Conservation (phyloP, 2,888 invertebrate genomes). For the Melieria picta region DNA sequence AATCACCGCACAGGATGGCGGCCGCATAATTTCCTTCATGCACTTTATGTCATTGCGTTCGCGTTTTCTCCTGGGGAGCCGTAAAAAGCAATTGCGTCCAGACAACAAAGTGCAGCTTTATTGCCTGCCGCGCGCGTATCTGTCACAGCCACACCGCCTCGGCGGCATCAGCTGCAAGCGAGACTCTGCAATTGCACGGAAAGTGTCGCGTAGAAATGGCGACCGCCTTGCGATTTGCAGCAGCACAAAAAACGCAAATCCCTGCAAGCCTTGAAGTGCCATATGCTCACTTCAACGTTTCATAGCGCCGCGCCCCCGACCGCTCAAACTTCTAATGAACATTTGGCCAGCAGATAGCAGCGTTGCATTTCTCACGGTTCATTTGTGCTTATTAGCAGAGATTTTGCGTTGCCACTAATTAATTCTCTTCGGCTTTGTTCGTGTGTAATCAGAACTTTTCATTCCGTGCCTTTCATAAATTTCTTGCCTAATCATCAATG, state of each 20-base stretch:
- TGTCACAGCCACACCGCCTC: neutral
- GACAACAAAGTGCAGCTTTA: constrained; percentile 27
- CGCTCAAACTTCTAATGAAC: neutral
- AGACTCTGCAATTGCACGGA: neutral
- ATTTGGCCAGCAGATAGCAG: constrained; percentile 11
- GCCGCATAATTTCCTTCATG: too few species aligned
- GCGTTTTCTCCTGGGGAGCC: too few species aligned
- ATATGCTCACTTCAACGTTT: neutral
- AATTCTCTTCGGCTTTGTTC: constrained; percentile 5
- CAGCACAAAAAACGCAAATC: neutral
- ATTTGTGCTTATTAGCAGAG: constrained; percentile 29
- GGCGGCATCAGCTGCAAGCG: neutral
- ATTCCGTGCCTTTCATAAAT: constrained; percentile 35
- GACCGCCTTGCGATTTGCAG: neutral
- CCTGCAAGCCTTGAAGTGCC: neutral
- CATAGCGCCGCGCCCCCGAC: neutral
- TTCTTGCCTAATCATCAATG: constrained; percentile 35
- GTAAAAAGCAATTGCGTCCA: too few species aligned
- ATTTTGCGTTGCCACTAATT: constrained; percentile 24
- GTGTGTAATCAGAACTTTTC: constrained; percentile 32
- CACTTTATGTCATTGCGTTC: too few species aligned
- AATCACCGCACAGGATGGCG: too few species aligned
- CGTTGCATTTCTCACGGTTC: constrained; percentile 19
- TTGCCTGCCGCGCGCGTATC: neutral
- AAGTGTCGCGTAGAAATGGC: neutral